These are phyloP conservation scores for Diabrotica balteata DNA, from an alignment of 2,888 invertebrate species.

Conservation along the genomic window DNA sequence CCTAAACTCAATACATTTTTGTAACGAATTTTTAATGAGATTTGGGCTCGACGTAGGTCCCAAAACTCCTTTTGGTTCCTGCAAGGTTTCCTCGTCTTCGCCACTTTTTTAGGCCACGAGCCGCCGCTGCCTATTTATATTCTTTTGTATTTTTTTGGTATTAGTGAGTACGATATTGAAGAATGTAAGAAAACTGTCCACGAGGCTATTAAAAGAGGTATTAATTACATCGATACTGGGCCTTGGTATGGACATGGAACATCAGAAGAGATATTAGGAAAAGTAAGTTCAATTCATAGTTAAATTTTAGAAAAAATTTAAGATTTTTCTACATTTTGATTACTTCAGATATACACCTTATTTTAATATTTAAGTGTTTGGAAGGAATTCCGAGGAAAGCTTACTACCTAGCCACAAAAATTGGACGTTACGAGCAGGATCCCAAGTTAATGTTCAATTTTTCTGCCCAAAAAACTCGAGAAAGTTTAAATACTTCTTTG, in stretches of 20 bases:
- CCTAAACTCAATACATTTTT: too few species aligned
- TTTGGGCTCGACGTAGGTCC: too few species aligned
- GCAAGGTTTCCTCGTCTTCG: too few species aligned
- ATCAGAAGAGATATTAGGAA: constrained; percentile 83
- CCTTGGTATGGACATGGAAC: constrained; percentile 92
- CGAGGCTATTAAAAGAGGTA: constrained; percentile 76
- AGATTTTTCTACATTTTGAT: not conserved
- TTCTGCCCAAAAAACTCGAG: constrained; percentile 74
- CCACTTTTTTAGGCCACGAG: too few species aligned
- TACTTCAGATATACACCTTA: not conserved
- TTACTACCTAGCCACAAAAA: constrained; percentile 92
- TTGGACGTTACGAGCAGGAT: constrained; percentile 80
- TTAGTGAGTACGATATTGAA: constrained; percentile 69
- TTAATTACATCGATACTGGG: constrained; percentile 92
- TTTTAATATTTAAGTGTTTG: constrained; percentile 67
- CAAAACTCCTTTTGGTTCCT: too few species aligned
- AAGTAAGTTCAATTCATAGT: constrained; percentile 61
- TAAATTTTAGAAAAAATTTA: too few species aligned
- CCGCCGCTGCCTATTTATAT: too few species aligned
- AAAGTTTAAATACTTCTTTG: constrained; percentile 80
- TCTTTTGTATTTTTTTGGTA: too few species aligned
- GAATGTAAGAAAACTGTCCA: constrained; percentile 74
- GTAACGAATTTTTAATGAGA: too few species aligned
- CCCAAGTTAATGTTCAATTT: constrained; percentile 86
- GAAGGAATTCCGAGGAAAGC: constrained; percentile 78